phyloP scores from a whole-genome alignment of 1,140 invertebrate genomes.

The Berghia stephanieae region DNA sequence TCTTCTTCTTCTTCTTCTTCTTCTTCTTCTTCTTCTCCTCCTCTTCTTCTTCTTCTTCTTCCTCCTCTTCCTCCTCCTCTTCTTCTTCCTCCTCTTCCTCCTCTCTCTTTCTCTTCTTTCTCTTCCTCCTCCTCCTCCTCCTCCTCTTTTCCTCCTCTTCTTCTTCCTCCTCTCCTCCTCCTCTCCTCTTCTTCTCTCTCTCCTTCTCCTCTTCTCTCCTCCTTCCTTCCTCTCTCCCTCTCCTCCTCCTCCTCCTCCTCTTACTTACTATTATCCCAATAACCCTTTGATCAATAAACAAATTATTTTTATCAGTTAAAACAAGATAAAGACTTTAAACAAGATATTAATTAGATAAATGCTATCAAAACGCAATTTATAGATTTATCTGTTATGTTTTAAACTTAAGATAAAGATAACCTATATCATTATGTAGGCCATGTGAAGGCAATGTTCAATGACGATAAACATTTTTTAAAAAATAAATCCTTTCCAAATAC shows the following conservation, averaged over 20 bases:
- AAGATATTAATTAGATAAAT: too few relatives aligned
- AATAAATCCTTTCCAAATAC: too few relatives aligned
- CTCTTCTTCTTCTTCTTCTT: neutral
- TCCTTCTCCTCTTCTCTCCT: neutral
- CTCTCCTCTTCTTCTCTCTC: neutral
- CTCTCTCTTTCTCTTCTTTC: neutral
- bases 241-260: neutral
- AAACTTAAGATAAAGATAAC: too few relatives aligned
- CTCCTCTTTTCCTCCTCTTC: neutral
- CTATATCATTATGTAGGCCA: too few relatives aligned
- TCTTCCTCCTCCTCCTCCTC: neutral
- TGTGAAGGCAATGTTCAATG: too few relatives aligned
- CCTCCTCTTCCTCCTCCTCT: neutral
- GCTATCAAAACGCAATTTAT: too few relatives aligned
- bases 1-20: neutral
- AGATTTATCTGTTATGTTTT: too few relatives aligned
- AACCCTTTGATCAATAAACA: neutral
- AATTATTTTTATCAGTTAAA: too few relatives aligned
- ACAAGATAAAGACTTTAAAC: too few relatives aligned
- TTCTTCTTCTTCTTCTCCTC: neutral
- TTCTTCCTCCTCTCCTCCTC: neutral
- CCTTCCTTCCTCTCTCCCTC: neutral
- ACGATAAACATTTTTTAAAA: too few relatives aligned
- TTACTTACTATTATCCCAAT: neutral
- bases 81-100: neutral